Evolutionary conservation across 1,140 invertebrate genomes (phyloP), one percentile per base, ranked within the genome.

Genomic region (Psix sp.): DNA sequence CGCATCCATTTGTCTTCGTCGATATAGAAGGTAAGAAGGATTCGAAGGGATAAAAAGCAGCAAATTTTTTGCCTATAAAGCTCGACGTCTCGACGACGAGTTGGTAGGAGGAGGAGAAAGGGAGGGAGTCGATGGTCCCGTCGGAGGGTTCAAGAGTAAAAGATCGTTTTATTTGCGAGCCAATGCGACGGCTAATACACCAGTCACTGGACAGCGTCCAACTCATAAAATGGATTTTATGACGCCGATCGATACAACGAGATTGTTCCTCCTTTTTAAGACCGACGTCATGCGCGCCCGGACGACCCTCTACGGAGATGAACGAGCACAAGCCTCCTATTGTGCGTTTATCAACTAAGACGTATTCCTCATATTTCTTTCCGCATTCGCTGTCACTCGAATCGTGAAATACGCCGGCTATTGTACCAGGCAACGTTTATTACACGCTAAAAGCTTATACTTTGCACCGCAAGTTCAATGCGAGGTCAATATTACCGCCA

Each of bases 191-290:
- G 81, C 84, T 86, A 86, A 86, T 86, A 83, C 81, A 84, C 80
- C 82, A 82, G 80, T 86, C 82, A 85, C 85, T 86, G 85, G 85
- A 86, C 84, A 85, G 77, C 79, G 84, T 86, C 85, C 85, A 86
- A 86, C 82, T 85, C 84, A 84, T 84, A 86, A 86, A 84, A 82
- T 83, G 77, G 79, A 85, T 86, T 86, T 86, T 86, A 86, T 85
- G 83, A 85, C 78, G 77, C 65, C 83, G 83, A 86, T 86, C 84
- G 83, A 85, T 85, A 84, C 83, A 83, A 82, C 80, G 74, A 82
- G 82, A 83, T 84, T 79, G 79, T 72, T 72, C 75, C 76, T 76
- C 79, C 75, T 66, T 52, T 66, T 40, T 43, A 57, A 13, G 21
- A 31, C 10, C 33, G 35, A 48, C 62, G 51, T 66, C 31, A 66